Evolutionary conservation across 2,888 invertebrate species (phyloP), one percentile per base, ranked within the genome.

Genomic region (Ornithoptera priamus): DNA sequence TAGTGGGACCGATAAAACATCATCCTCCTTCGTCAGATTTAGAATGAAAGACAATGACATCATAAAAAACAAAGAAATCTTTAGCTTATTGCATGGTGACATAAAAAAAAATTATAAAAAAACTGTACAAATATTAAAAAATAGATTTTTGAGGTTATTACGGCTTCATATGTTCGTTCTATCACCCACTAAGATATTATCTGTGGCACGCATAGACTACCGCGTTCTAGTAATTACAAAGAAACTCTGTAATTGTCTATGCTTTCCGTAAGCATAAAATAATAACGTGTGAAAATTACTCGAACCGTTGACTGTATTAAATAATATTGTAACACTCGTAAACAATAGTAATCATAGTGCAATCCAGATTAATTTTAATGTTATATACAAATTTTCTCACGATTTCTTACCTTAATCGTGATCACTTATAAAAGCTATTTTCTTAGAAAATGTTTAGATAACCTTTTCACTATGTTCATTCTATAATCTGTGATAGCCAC

Each of bases 241-340:
- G 67, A 67, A 67, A 62, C 62, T 67, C 42, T 62, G 62, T 42
- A 67, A 62, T 67, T 67, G 61, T 67, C 53, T 57, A 22, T 67
- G 62, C 24, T 61, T 67, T 67, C 67, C 42, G 61, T 60, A 53
- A 66, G 30, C 66, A 36, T 60, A 20, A 66, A 66, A 66, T 66
- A 65, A 65, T 58, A 66, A 60, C 66, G 66, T 66, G 66, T 60
- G 66, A 66, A 60, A 60, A 60, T 50, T 36, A 30, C 36, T 50
- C 50, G 24, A 18, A 50, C 50, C 60, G 60, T 66, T 58, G 17
- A 17, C 46, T 30, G 65, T 60, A 36, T 59, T 59, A 59, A 59
- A 60, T 60, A 42, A 58, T 36, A 20, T 65, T 50, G 24, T 46
- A 46, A 39, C 39, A 42, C 46, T 22, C 20, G 42, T 22, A 46